Evolutionary conservation across 2,113 vertebrate species (phyloP).

Genomic region (Xenopus tropicalis): UCB_Xtro_10.0 CM004451.2:17284501-17285000

Average conservation of each 20-base stretch:
- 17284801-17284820: conserved; percentile 90
- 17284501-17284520: too few relatives aligned
- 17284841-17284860: conserved; percentile 84
- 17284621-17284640: too few relatives aligned
- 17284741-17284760: conserved; percentile 71
- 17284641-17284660: too few relatives aligned
- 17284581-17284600: too few relatives aligned
- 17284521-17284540: too few relatives aligned
- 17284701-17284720: conserved; percentile 44
- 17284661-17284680: too few relatives aligned
- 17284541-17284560: too few relatives aligned
- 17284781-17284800: conserved; percentile 69
- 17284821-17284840: conserved; percentile 91
- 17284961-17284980: conserved; percentile 85
- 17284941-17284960: conserved; percentile 89
- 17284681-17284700: not conserved
- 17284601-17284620: too few relatives aligned
- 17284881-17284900: conserved; percentile 93
- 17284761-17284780: conserved; percentile 75
- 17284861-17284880: conserved; percentile 98
- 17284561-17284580: too few relatives aligned
- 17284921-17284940: conserved; percentile 93
- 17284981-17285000: conserved; percentile 71
- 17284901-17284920: conserved; percentile 99
- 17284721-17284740: conserved; percentile 66